A percentile compares a stretch with the other conserved stretches of the same genome.
These are phyloP conservation scores for Ibidorhyncha struthersii DNA, from an alignment of 2,113 vertebrate species.

Conservation along the genomic window DNA sequence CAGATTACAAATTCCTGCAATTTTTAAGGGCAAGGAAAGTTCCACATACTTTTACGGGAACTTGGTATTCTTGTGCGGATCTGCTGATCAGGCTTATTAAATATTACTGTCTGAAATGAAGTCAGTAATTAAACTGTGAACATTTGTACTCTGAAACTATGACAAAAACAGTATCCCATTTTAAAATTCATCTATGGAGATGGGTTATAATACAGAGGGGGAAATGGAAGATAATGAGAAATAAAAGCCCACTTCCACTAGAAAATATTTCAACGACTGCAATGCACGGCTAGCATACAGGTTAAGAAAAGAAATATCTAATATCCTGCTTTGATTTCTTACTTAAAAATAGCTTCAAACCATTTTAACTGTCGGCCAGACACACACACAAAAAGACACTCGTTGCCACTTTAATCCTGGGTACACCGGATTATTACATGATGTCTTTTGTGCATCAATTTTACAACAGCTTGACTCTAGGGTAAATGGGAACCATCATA, in stretches of 20 bases:
- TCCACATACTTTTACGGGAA: constrained; percentile 44
- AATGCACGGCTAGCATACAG: neutral
- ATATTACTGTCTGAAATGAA: constrained; percentile 45
- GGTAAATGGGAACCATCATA: constrained; percentile 77
- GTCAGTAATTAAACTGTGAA: constrained; percentile 33
- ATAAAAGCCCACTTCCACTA: neutral
- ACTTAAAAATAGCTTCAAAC: constrained; percentile 55
- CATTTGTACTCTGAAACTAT: neutral
- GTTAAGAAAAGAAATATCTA: constrained; percentile 35
- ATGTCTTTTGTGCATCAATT: constrained; percentile 77
- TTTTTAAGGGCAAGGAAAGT: constrained; percentile 50
- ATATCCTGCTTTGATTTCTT: constrained; percentile 53
- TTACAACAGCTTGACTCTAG: constrained; percentile 79
- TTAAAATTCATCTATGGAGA: constrained; percentile 5
- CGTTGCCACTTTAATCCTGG: constrained; percentile 69
- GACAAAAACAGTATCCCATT: constrained; percentile 21
- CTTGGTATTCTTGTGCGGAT: constrained; percentile 15
- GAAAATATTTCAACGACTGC: constrained; percentile 10
- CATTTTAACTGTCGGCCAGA: constrained; percentile 34
- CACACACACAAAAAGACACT: constrained; percentile 48
- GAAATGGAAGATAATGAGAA: neutral
- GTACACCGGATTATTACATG: constrained; percentile 71
- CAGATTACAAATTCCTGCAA: constrained; percentile 23
- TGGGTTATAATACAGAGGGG: neutral
- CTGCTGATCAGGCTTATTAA: constrained; percentile 55